Conservation (phyloP, 2,113 vertebrate species). For the Ibidorhyncha struthersii region DNA sequence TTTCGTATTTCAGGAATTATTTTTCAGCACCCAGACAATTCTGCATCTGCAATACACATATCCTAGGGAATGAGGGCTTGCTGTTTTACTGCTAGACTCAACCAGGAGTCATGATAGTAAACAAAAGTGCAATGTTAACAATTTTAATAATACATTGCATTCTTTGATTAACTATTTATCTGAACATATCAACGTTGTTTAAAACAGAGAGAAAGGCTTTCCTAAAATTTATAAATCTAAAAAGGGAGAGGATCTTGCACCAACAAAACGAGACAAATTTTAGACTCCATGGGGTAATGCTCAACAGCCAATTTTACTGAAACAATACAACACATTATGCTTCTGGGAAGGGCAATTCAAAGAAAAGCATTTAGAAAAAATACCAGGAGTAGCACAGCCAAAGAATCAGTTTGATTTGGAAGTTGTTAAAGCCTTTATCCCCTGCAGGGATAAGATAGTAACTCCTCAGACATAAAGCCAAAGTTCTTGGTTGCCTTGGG, state of each 20-base stretch:
- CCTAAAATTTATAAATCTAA: neutral
- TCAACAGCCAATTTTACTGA: neutral
- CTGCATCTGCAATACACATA: neutral
- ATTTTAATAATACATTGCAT: neutral
- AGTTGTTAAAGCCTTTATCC: neutral
- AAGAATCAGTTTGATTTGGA: neutral
- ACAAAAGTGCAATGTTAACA: neutral
- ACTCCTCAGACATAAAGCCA: neutral
- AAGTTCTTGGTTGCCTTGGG: neutral
- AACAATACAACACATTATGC: neutral
- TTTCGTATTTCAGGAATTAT: neutral
- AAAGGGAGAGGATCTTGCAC: neutral
- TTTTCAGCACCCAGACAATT: neutral
- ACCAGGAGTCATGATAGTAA: neutral
- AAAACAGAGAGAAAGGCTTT: neutral
- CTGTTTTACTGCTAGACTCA: neutral
- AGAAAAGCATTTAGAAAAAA: neutral
- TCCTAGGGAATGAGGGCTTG: neutral
- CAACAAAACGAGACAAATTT: neutral
- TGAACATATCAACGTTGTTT: neutral
- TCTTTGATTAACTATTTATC: neutral
- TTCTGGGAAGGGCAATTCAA: neutral
- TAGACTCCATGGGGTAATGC: neutral
- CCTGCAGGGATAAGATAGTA: neutral
- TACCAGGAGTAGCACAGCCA: neutral